Evolutionary conservation across 2,113 vertebrate genomes (phyloP).

Genomic region (Nipponia nippon): DNA sequence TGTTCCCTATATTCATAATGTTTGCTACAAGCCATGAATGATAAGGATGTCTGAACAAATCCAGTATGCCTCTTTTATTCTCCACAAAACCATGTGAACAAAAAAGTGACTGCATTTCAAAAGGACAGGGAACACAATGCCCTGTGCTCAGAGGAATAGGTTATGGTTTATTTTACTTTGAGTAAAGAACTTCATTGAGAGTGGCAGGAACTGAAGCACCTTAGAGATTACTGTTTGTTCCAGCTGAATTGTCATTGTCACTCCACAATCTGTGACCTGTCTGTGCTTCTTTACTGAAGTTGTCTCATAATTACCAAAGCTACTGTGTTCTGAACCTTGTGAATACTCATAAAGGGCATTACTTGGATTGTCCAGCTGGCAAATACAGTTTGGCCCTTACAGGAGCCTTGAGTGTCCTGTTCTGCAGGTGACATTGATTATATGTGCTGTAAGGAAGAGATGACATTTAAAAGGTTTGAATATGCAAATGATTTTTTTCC

Average conservation of each 20-base stretch:
- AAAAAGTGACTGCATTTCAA: slow-evolving; percentile 27
- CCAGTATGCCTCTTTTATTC: background rate
- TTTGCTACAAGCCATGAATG: background rate
- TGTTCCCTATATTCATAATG: background rate
- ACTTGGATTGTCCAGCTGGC: slow-evolving; percentile 6
- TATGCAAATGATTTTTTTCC: background rate
- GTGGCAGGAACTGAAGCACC: background rate
- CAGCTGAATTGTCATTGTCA: slow-evolving; percentile 31
- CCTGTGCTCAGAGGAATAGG: background rate
- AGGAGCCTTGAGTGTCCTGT: background rate
- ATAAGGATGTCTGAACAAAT: background rate
- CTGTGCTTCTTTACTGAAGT: background rate
- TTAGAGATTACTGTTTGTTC: slow-evolving; percentile 46
- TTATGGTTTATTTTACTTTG: slow-evolving; percentile 16
- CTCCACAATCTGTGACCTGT: slow-evolving; percentile 9
- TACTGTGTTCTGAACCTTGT: background rate
- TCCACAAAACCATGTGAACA: background rate
- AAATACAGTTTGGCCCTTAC: background rate
- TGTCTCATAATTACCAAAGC: background rate
- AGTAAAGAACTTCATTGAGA: slow-evolving; percentile 25
- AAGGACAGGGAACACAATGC: background rate
- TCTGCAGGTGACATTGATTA: slow-evolving; percentile 26
- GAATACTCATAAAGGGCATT: slow-evolving; percentile 12
- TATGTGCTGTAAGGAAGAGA: slow-evolving; percentile 22
- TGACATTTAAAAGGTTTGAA: slow-evolving; percentile 56